Conservation (phyloP, 2,888 invertebrate species). For the Linnaemya vulpina region DNA sequence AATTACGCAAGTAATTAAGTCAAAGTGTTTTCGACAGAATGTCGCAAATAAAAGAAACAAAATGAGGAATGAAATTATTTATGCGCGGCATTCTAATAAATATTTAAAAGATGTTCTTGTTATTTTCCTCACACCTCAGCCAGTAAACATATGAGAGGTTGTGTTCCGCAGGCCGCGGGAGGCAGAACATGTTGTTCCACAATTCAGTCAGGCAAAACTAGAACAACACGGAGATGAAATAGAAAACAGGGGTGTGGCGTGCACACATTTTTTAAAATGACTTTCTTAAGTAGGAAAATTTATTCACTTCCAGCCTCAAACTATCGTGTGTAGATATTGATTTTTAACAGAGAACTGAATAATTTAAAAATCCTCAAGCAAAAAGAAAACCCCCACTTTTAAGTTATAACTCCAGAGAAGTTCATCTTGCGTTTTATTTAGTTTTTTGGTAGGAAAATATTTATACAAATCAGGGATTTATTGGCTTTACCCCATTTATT, state of each 20-base stretch:
- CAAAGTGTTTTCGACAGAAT: neutral
- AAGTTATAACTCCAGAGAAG: too few relatives aligned
- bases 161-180: neutral
- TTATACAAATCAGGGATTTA: too few relatives aligned
- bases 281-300: too few relatives aligned
- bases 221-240: neutral
- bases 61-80: neutral
- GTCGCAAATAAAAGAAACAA: neutral
- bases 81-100: neutral
- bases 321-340: too few relatives aligned
- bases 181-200: neutral
- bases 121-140: neutral
- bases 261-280: too few relatives aligned
- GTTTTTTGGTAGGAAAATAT: too few relatives aligned
- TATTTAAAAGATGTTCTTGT: neutral
- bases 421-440: too few relatives aligned
- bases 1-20: slow-evolving; percentile 9
- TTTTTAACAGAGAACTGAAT: too few relatives aligned
- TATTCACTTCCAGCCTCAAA: too few relatives aligned
- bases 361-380: too few relatives aligned
- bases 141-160: neutral
- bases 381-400: too few relatives aligned
- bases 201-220: neutral
- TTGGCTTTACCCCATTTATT: too few relatives aligned
- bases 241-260: neutral